Conservation (phyloP, 1,140 invertebrate genomes). For the Drosophila mojavensis region DNA sequence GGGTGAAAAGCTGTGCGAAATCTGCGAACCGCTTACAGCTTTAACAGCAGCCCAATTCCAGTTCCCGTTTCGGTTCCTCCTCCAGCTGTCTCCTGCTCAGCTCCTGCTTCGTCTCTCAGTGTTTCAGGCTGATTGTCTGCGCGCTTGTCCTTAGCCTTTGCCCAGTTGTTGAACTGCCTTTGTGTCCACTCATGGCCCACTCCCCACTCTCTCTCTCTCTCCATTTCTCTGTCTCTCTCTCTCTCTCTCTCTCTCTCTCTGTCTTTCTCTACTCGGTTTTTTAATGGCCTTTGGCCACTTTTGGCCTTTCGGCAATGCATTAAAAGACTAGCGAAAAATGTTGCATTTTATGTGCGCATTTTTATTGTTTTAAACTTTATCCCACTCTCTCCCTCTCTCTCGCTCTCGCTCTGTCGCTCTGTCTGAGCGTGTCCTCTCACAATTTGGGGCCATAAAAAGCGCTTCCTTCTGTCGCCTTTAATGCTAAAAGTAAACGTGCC, state of each 20-base stretch:
- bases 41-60: too few relatives aligned
- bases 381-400: neutral
- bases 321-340: constrained; percentile 41
- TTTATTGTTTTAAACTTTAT: constrained; percentile 75
- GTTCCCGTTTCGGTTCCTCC: neutral
- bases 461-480: constrained; percentile 41
- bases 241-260: neutral
- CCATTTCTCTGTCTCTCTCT: neutral
- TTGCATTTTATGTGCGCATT: constrained; percentile 69
- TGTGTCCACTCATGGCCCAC: constrained; percentile 5
- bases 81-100: neutral
- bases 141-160: constrained; percentile 22
- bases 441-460: constrained; percentile 47
- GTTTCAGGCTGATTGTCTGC: constrained; percentile 10
- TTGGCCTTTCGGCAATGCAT: constrained; percentile 50
- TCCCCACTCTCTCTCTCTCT: neutral
- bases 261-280: constrained; percentile 32
- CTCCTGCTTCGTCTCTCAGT: neutral
- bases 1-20: constrained; percentile 54
- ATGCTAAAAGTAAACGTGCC: constrained; percentile 70
- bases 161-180: constrained; percentile 14
- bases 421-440: constrained; percentile 19
- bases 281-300: constrained; percentile 62
- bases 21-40: constrained; percentile 4
- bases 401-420: neutral